Percentiles rank a stretch among this genome's conserved stretches.
Conservation (phyloP, 1,140 invertebrate species). For the Danaus melanippus region DNA sequence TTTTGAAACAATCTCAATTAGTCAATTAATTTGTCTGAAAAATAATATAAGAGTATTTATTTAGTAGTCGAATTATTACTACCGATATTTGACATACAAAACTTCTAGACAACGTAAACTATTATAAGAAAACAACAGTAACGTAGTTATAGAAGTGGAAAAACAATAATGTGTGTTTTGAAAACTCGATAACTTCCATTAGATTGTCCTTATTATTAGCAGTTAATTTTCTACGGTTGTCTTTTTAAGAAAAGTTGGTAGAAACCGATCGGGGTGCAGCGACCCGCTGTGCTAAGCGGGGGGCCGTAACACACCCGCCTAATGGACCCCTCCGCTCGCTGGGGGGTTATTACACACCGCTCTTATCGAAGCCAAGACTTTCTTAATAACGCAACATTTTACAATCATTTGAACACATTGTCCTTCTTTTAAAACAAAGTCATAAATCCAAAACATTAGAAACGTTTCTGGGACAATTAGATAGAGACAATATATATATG, state of each 20-base stretch:
- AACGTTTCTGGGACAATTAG: no score
- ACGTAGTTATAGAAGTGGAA: no score
- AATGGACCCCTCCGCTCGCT: slow-evolving; percentile 43
- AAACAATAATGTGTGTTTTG: no score
- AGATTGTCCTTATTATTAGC: slow-evolving; percentile 1
- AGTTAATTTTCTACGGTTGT: slow-evolving; percentile 30
- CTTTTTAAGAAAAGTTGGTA: slow-evolving; percentile 25
- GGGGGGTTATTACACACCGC: slow-evolving; percentile 47
- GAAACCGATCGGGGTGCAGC: slow-evolving; percentile 25
- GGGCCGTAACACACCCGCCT: slow-evolving; percentile 42
- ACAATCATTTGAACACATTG: slow-evolving; percentile 10
- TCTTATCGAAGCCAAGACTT: slow-evolving; percentile 49
- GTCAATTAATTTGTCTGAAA: no score
- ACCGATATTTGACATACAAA: no score
- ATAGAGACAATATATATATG: no score
- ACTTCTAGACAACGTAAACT: no score
- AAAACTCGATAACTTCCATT: no score
- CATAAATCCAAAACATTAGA: no score
- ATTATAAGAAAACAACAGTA: slow-evolving; percentile 1
- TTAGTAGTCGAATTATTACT: no score
- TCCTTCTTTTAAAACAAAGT: slow-evolving; percentile 12
- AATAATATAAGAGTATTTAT: no score
- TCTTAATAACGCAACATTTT: slow-evolving; percentile 47
- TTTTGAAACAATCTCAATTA: no score
- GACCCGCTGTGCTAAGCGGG: slow-evolving; percentile 45